Percentiles rank a stretch among this genome's conserved stretches.
Evolutionary conservation across 2,888 invertebrate species (phyloP).

Genomic region (Mesorhabditis spiculigera): DNA sequence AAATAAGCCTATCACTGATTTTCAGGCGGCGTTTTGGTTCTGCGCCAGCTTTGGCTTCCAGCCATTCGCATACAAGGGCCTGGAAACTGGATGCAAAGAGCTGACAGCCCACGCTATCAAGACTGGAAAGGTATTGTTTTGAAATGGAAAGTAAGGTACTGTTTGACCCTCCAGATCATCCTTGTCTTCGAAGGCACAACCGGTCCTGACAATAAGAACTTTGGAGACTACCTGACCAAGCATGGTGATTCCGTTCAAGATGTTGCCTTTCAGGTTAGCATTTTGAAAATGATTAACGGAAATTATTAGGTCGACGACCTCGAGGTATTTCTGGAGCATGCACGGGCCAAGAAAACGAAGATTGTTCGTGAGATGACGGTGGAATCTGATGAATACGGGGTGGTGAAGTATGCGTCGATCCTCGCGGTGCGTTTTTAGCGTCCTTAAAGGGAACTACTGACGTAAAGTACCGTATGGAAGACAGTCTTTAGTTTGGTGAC

Average conservation of each 20-base stretch:
- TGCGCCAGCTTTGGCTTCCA: slow-evolving; percentile 87
- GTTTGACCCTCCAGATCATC: too few relatives aligned
- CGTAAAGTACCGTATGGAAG: too few relatives aligned
- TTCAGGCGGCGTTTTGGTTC: slow-evolving; percentile 87
- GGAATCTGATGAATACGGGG: slow-evolving; percentile 79
- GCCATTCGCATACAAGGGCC: slow-evolving; percentile 83
- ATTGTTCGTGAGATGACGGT: slow-evolving; percentile 80
- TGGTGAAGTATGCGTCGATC: slow-evolving; percentile 79
- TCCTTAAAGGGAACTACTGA: background rate
- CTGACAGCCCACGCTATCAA: slow-evolving; percentile 74
- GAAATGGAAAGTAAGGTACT: too few relatives aligned
- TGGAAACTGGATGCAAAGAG: slow-evolving; percentile 83
- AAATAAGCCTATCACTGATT: too few relatives aligned
- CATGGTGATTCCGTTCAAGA: slow-evolving; percentile 98
- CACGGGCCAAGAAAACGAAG: slow-evolving; percentile 77
- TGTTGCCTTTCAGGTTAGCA: slow-evolving; percentile 74
- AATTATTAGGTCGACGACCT: slow-evolving; percentile 75
- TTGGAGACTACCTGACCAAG: slow-evolving; percentile 76
- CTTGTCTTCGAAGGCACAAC: slow-evolving; percentile 82
- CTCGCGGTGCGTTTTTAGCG: slow-evolving; percentile 74
- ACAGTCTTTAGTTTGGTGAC: slow-evolving; percentile 78
- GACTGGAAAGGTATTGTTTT: too few relatives aligned
- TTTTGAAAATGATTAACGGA: background rate
- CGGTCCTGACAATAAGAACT: slow-evolving; percentile 73
- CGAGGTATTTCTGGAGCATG: slow-evolving; percentile 78